Base-by-base conservation (phyloP, 2,888 invertebrate genomes). In the Synergus umbraculus region DNA sequence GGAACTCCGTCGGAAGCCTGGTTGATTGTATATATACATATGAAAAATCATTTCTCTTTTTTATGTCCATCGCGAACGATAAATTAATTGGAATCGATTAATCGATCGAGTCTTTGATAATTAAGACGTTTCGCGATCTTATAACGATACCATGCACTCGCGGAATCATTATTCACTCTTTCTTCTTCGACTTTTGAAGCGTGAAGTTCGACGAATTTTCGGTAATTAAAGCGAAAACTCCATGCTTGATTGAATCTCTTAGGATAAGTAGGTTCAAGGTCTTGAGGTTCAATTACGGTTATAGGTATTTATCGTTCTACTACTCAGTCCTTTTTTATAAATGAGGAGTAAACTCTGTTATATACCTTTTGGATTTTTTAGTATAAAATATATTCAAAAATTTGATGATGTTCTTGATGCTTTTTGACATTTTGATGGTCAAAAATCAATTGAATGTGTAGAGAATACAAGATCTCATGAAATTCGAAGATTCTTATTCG, bases 41-140 rank as follows among this genome's bases (percentile, higher is more conserved):
- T 22, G n/a, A 60, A 60, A 60, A 60, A 60, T 18, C 10, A 60
- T 12, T 4, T 22, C 22, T 60, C 60, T 60, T 60, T 22, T 83
- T 83, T 83, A 81, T 83, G 77, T 76, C 37, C 80, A 78, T 78
- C 76, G 77, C 73, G 78, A 80, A 79, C 58, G 79, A 81, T 80
- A 69, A 78, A 78, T 83, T 76, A 80, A 78, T 22, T 81, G 80
- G 73, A 76, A 79, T 78, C 83, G 81, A 80, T 78, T 81, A 81
- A 83, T 81, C 81, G 83, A 80, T 81, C 83, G 79, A 83, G 78
- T 81, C 60, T 73, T 78, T 77, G 81, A 83, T 83, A 80, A 81
- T 83, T 83, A 81, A 83, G 83, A 80, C 78, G 81, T 83, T 83
- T 81, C 80, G 80, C 79, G 79, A 79, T 60, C 60, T 60, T 60